Evolutionary conservation across 2,113 vertebrate genomes (phyloP).

Genomic region (Grammomys dolichurus): DNA sequence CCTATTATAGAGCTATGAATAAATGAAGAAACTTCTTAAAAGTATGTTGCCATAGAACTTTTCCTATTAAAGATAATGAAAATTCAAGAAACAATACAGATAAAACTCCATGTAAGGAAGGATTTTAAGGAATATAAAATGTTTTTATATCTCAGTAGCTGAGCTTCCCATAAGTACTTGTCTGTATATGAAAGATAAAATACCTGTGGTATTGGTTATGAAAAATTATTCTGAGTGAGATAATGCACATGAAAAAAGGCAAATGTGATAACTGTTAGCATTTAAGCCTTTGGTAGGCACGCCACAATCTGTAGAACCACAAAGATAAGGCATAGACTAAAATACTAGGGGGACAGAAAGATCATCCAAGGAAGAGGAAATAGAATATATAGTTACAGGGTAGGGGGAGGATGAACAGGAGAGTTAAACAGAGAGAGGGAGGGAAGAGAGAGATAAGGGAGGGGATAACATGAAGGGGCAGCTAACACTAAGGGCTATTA

Average conservation of each 20-base stretch:
- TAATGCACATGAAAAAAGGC: not conserved
- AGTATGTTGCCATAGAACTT: conserved; percentile 58
- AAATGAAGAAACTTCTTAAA: conserved; percentile 64
- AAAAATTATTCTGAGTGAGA: not conserved
- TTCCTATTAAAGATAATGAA: conserved; percentile 66
- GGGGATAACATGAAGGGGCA: not conserved
- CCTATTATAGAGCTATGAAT: conserved; percentile 65
- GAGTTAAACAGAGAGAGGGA: not conserved
- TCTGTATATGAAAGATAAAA: conserved; percentile 56
- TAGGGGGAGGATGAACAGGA: not conserved
- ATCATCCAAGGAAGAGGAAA: not conserved
- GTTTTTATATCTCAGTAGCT: conserved; percentile 46
- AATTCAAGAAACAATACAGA: conserved; percentile 62
- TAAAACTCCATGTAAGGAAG: not conserved
- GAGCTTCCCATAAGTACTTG: conserved; percentile 24
- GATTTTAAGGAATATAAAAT: conserved; percentile 58
- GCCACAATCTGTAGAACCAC: not conserved
- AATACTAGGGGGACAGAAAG: not conserved
- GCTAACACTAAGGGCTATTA: not conserved
- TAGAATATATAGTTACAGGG: not conserved
- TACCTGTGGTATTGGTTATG: not conserved
- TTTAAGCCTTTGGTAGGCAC: not conserved
- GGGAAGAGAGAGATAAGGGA: not conserved
- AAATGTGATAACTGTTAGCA: not conserved
- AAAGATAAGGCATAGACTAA: not conserved